Percentiles rank a stretch among this genome's conserved stretches.
These are phyloP conservation scores for Sesia apiformis DNA, from an alignment of 2,888 invertebrate genomes.

Conservation along the genomic window DNA sequence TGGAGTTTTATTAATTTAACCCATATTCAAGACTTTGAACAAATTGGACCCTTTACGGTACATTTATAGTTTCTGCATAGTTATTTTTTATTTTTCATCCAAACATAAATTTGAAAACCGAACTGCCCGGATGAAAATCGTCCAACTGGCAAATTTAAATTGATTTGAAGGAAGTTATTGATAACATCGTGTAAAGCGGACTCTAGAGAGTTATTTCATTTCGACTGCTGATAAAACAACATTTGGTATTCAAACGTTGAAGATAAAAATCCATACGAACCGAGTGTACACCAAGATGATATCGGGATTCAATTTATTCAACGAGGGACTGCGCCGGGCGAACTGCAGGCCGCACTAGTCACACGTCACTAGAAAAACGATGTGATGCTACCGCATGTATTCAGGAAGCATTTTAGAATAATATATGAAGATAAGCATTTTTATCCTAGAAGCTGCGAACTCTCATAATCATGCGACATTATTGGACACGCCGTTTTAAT, in stretches of 20 bases:
- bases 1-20: no score
- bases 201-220: conserved; percentile 1
- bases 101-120: no score
- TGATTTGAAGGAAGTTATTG: no score
- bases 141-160: no score
- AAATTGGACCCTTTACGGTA: no score
- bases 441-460: conserved; percentile 1
- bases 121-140: no score
- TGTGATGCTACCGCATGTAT: conserved; percentile 6
- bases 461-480: no score
- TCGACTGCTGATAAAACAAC: conserved; percentile 1
- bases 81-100: no score
- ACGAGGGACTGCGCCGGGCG: conserved; percentile 5
- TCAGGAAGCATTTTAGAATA: conserved; percentile 8
- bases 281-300: conserved; percentile 9
- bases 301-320: conserved; percentile 21
- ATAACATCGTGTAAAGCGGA: background rate
- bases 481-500: no score
- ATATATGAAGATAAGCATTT: conserved; percentile 4
- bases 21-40: no score
- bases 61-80: no score
- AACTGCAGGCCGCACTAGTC: conserved; percentile 4
- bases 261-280: conserved; percentile 8
- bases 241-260: conserved; percentile 10
- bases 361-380: conserved; percentile 14